Percentiles rank a stretch among this genome's conserved stretches.
Evolutionary conservation across 1,140 invertebrate genomes (phyloP).

Genomic region (Phymastichus coffea): DNA sequence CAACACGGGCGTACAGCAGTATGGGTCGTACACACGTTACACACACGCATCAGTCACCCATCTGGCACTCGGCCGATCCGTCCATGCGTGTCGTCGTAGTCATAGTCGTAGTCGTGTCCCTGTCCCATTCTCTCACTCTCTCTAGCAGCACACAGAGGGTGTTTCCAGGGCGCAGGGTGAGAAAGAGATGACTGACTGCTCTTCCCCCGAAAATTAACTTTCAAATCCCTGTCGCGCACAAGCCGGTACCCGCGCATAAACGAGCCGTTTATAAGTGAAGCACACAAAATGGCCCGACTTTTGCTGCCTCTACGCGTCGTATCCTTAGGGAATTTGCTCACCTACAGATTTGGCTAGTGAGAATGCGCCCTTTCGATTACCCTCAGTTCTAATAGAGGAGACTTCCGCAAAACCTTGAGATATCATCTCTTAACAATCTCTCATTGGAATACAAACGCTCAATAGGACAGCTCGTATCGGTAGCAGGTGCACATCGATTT

Average conservation of each 20-base stretch:
- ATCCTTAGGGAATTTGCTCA: no score
- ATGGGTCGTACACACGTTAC: background rate
- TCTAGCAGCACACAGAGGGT: background rate
- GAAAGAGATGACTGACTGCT: conserved; percentile 41
- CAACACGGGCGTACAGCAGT: background rate
- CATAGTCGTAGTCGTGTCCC: conserved; percentile 11
- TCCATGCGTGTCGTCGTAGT: conserved; percentile 52
- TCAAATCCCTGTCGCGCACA: conserved; percentile 45
- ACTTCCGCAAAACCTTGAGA: no score
- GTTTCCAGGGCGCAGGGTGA: conserved; percentile 18
- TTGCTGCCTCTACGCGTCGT: no score
- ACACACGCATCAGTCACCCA: conserved; percentile 57
- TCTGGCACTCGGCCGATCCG: conserved; percentile 53
- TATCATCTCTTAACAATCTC: no score
- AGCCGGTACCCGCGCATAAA: conserved; percentile 38
- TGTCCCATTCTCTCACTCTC: conserved; percentile 1
- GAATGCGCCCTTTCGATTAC: no score
- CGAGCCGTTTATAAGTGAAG: conserved; percentile 38
- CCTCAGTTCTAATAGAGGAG: no score
- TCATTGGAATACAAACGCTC: no score
- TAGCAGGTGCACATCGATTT: no score
- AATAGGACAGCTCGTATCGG: no score
- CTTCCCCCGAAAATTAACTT: conserved; percentile 50
- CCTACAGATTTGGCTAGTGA: no score
- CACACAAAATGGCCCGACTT: no score